These are phyloP conservation scores for Enteromius unitaeniatus DNA, from an alignment of 2,797 vertebrate species.

Conservation along the genomic window DNA sequence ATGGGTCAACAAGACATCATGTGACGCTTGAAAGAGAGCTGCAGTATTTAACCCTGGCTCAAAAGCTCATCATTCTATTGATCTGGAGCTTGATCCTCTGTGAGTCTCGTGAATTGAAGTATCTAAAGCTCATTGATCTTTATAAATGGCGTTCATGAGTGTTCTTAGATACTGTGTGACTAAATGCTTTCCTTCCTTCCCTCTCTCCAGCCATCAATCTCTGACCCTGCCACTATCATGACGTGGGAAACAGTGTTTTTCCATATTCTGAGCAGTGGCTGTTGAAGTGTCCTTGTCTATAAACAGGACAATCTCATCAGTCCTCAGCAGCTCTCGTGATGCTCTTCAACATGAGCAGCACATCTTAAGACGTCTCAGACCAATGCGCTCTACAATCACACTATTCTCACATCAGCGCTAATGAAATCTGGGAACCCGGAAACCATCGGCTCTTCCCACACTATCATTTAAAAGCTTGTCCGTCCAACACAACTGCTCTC, in stretches of 20 bases:
- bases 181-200: background rate
- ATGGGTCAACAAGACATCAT: background rate
- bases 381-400: background rate
- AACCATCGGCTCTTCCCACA: background rate
- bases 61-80: background rate
- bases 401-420: background rate
- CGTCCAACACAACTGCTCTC: background rate
- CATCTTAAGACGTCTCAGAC: background rate
- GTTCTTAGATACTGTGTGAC: slow-evolving; percentile 34
- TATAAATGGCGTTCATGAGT: background rate
- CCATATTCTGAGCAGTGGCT: slow-evolving; percentile 8
- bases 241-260: background rate
- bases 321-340: slow-evolving; percentile 14
- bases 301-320: background rate
- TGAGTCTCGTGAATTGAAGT: background rate
- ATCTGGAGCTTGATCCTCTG: slow-evolving; percentile 9
- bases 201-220: background rate
- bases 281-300: background rate
- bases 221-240: background rate
- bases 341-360: slow-evolving; percentile 39
- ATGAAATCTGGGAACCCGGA: background rate
- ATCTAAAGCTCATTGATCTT: slow-evolving; percentile 28
- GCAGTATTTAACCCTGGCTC: no score
- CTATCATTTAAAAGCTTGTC: background rate
- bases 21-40: background rate